Evolutionary conservation across 2,797 vertebrate species (phyloP), one percentile per base, ranked within the genome.

Genomic region (Merluccius polli): DNA sequence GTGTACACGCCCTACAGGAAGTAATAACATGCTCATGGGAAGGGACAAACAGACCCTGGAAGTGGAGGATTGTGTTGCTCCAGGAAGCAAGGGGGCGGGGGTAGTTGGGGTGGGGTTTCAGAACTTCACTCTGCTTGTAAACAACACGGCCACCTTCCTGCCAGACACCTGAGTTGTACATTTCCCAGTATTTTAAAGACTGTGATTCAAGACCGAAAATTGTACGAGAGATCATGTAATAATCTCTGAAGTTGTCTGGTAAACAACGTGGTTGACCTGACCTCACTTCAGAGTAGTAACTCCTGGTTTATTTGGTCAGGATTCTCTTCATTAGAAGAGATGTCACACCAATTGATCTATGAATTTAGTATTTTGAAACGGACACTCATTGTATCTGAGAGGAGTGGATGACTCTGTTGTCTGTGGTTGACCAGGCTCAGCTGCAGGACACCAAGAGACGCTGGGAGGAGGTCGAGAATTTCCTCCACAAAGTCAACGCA

Each of bases 391-490:
- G n/a, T 24, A 9, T 59, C 33, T 71, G 52, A 32, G 8, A 72
- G 31, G 75, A n/a, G 44, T 77, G 44, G n/a, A 27, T 77, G 38
- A 48, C 10, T 82, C 77, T 1, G 72, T 2, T 73, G 9, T 82
- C 31, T 27, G n/a, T 87, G n/a, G 2, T 35, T 72, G 24, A 3
- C 13, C 80, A 98, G 97, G 95, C 93, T 76, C 95, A 98, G 83
- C 91, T 95, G 69, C 96, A 99, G 89, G 97, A 99, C 72, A 93
- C 96, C 27, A 97, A 99, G 83, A 93, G 96, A 48, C 92, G 95
- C 71, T 97, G 95, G 96, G 97, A 99, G 76, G 98, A 99, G 78
- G 86, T 99, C 82, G 96, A 99, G 85, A 95, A 94, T 75, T 99
- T 94, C 79, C 92, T 98, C 78, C 95, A 96, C 92, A 96, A 88